A percentile compares a stretch with the other conserved stretches of the same genome.
phyloP scores from a whole-genome alignment of 2,113 vertebrate species.

The Sinocyclocheilus anophthalmus region DNA sequence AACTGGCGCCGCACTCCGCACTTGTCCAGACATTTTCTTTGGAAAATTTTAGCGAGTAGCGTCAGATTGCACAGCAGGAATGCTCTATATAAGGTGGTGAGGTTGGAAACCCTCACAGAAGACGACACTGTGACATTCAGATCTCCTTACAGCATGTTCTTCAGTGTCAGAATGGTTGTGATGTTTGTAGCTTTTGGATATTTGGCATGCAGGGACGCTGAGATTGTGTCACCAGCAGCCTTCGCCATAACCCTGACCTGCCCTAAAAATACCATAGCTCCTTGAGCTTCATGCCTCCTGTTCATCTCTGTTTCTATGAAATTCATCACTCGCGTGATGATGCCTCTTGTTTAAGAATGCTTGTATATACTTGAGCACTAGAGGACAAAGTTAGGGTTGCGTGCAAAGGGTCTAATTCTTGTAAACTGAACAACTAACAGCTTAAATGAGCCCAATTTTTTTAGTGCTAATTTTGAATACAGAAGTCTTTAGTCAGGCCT shows the following conservation, averaged over 20 bases:
- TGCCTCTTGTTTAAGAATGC: neutral
- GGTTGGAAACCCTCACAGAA: neutral
- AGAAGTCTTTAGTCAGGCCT: neutral
- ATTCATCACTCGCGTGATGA: neutral
- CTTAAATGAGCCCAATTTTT: neutral
- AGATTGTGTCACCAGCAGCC: conserved; percentile 17
- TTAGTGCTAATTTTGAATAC: neutral
- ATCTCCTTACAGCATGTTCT: conserved; percentile 17
- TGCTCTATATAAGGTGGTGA: neutral
- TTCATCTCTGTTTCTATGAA: conserved; percentile 45
- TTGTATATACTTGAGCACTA: neutral
- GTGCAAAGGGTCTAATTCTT: neutral
- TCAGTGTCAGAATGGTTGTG: conserved; percentile 23
- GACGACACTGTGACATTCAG: conserved; percentile 6
- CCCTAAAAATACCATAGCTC: conserved; percentile 53
- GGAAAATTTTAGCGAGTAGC: neutral
- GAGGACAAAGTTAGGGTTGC: neutral
- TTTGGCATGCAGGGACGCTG: neutral
- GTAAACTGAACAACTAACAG: neutral
- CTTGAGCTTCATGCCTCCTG: conserved; percentile 24
- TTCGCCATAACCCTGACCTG: conserved; percentile 33
- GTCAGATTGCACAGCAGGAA: conserved; percentile 17
- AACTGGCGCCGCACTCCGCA: neutral
- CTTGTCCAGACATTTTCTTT: neutral
- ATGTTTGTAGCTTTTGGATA: conserved; percentile 21